Evolutionary conservation across 2,797 vertebrate species (phyloP), one percentile per base, ranked within the genome.

Genomic region (Notoglanidium macrostoma): DNA sequence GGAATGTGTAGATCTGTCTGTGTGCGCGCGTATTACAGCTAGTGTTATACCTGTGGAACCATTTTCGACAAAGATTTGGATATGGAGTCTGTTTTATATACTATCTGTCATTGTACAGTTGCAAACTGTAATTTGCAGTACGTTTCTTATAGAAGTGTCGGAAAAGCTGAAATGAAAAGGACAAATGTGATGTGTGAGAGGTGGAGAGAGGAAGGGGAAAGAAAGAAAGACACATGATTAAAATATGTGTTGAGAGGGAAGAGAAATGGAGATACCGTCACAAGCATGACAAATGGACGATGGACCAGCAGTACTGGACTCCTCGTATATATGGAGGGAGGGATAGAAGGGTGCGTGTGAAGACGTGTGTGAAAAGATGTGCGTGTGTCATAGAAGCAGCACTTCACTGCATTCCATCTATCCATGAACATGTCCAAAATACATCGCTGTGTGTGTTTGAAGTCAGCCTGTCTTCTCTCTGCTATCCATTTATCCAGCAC

Each of bases 341-440:
- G 10, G 17, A 83, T 49, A 63, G 44, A 65, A 44, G 65, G 29
- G 54, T 78, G 51, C 57, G 51, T 55, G 49, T 19, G 49, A 15
- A 44, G 15, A 76, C 74, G 40, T 61, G 15, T 65, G 44, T 74
- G 46, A 35, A 35, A 35, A 35, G 35, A 35, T 44, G 21, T 79
- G 80, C 67, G 35, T 51, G 11, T 67, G 73, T 55, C 12, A 57
- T 5, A 21, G 29, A 86, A 49, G 46, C 65, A 23, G 14, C 78
- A 84, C 40, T 65, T 87, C 65, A 51, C 46, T 79, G 59, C 49
- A 35, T 84, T 49, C 61, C 73, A 61, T 85, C 73, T 89, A 81
- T 85, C 89, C 65, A 90, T 89, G 87, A 87, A 54, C 76, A 55
- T 81, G 61, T 35, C 23, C 63, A 76, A 70, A 86, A 90, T 90